phyloP scores from a whole-genome alignment of 2,113 vertebrate genomes.

The Takifugu bimaculatus region DNA sequence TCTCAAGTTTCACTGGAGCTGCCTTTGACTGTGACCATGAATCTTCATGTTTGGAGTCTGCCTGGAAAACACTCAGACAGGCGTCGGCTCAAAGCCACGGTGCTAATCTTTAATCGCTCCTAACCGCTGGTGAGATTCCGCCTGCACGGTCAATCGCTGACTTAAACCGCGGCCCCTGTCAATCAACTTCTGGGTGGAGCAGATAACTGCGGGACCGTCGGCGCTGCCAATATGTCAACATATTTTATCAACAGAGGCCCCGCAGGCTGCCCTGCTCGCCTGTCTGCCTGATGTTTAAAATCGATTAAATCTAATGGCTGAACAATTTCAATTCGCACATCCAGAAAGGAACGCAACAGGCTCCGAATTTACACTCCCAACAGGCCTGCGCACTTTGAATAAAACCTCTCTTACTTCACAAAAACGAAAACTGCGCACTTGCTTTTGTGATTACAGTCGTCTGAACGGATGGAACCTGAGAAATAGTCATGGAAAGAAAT shows the following conservation, averaged over 20 bases:
- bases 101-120: conserved; percentile 34
- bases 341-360: neutral
- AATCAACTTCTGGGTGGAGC: conserved; percentile 30
- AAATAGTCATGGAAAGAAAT: conserved; percentile 9
- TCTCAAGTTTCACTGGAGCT: no score
- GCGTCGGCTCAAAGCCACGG: neutral
- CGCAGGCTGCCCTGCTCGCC: conserved; percentile 7
- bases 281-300: conserved; percentile 31
- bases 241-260: conserved; percentile 33
- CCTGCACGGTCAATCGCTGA: conserved; percentile 43
- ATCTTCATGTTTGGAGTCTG: no score
- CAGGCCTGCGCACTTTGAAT: conserved; percentile 23
- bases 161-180: conserved; percentile 41
- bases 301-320: conserved; percentile 37
- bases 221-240: conserved; percentile 10
- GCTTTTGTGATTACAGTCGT: conserved; percentile 14
- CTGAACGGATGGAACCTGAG: conserved; percentile 4
- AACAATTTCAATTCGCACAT: conserved; percentile 19
- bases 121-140: conserved; percentile 1
- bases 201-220: no score
- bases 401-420: conserved; percentile 5
- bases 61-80: no score
- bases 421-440: conserved; percentile 19
- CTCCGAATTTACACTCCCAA: conserved; percentile 9
- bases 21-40: no score